Conservation (phyloP, 92 coral and sea anemone species). For the Phenganax stokvisi region DNA sequence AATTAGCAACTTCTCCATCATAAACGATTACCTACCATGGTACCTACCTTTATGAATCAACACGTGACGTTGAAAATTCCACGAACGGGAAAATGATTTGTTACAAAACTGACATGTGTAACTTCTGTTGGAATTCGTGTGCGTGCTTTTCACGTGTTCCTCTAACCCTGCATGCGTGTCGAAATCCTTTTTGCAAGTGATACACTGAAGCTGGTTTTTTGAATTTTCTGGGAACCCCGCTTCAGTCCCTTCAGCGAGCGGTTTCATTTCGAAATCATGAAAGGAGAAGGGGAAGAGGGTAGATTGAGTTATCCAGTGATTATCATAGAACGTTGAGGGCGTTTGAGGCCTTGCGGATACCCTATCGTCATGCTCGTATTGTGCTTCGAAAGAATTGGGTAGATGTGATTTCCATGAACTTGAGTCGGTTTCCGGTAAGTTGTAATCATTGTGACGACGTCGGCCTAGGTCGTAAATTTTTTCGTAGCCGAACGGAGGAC, state of each 20-base stretch:
- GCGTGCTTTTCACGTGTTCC: slow-evolving; percentile 33
- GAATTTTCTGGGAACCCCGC: slow-evolving; percentile 1
- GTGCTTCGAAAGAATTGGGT: slow-evolving; percentile 1
- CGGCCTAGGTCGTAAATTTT: slow-evolving; percentile 28
- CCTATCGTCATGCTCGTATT: background rate
- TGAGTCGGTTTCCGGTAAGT: slow-evolving; percentile 15
- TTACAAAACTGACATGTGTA: slow-evolving; percentile 35
- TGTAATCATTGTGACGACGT: slow-evolving; percentile 26
- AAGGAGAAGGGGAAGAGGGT: slow-evolving; percentile 40
- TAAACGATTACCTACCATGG: background rate
- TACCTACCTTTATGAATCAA: slow-evolving; percentile 32
- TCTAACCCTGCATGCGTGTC: slow-evolving; percentile 23
- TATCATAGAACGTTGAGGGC: slow-evolving; percentile 38
- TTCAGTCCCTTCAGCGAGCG: slow-evolving; percentile 13
- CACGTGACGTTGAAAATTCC: slow-evolving; percentile 45
- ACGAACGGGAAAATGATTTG: slow-evolving; percentile 41
- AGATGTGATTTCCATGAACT: slow-evolving; percentile 20
- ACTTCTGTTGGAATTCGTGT: slow-evolving; percentile 30
- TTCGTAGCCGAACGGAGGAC: slow-evolving; percentile 37
- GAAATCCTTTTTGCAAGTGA: slow-evolving; percentile 28
- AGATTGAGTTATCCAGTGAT: slow-evolving; percentile 37
- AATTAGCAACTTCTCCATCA: no score
- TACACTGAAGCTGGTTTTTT: slow-evolving; percentile 7
- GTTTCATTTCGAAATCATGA: slow-evolving; percentile 29
- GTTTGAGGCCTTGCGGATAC: slow-evolving; percentile 29